Percentiles rank a stretch among this genome's conserved stretches.
Conservation (phyloP, 2,888 invertebrate genomes). For the Asteroscopus sphinx region DNA sequence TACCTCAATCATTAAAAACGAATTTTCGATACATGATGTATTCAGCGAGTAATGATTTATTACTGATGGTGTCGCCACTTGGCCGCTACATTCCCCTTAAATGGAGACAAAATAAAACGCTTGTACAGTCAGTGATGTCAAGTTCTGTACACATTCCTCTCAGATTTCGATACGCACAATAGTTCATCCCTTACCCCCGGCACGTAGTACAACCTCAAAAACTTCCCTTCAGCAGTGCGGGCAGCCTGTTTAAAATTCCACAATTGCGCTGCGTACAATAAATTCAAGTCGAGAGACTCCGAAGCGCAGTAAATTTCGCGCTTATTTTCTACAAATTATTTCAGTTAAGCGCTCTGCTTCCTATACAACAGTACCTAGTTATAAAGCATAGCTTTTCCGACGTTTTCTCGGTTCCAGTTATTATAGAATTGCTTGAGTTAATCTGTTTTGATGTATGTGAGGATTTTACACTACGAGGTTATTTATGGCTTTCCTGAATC, state of each 20-base stretch:
- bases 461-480: slow-evolving; percentile 28
- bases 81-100: too few species aligned
- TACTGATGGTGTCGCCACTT: too few species aligned
- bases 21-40: too few species aligned
- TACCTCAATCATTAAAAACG: too few species aligned
- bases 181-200: slow-evolving; percentile 34
- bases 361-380: slow-evolving; percentile 52
- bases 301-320: slow-evolving; percentile 77
- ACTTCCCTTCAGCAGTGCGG: slow-evolving; percentile 73
- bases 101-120: slow-evolving; percentile 6
- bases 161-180: slow-evolving; percentile 47
- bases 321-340: slow-evolving; percentile 84
- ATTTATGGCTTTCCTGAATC: slow-evolving; percentile 32
- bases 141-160: slow-evolving; percentile 24
- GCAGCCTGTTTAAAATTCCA: slow-evolving; percentile 81
- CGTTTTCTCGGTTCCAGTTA: slow-evolving; percentile 39
- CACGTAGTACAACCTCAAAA: slow-evolving; percentile 53
- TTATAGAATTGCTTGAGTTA: slow-evolving; percentile 40
- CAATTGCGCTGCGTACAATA: slow-evolving; percentile 82
- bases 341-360: slow-evolving; percentile 66
- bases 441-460: slow-evolving; percentile 51
- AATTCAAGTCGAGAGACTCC: slow-evolving; percentile 77
- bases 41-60: too few species aligned
- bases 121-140: slow-evolving; percentile 7
- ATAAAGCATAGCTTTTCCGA: slow-evolving; percentile 48